Conservation (phyloP, 2,888 invertebrate species). For the Venusia cambrica region DNA sequence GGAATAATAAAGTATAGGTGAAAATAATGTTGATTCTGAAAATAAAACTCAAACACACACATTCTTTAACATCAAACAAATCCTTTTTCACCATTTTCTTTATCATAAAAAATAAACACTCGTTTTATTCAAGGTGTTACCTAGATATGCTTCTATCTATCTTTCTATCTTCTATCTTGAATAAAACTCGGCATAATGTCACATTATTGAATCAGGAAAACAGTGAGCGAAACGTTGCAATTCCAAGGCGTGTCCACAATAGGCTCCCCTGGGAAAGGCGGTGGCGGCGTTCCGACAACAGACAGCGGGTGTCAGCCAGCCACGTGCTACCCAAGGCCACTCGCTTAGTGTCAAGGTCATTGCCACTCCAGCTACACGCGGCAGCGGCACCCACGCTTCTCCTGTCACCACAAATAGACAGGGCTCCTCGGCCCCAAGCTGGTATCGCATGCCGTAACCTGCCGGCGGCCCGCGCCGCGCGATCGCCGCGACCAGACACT, state of each 20-base stretch:
- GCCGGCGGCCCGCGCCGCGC: conserved; percentile 60
- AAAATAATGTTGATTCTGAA: no score
- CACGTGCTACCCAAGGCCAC: conserved; percentile 81
- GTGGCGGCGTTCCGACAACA: conserved; percentile 80
- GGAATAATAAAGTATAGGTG: no score
- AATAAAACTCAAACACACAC: no score
- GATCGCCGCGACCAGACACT: conserved; percentile 32
- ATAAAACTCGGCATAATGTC: background rate
- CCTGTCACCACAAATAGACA: conserved; percentile 80
- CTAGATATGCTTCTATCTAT: no score
- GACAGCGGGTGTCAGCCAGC: conserved; percentile 79
- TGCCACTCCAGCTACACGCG: conserved; percentile 80
- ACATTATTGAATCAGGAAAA: conserved; percentile 20
- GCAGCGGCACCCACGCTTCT: conserved; percentile 79
- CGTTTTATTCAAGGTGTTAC: no score
- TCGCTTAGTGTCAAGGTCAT: conserved; percentile 81
- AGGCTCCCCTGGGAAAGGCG: conserved; percentile 80
- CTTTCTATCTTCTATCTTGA: no score
- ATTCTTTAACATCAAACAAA: no score
- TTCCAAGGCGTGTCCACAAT: conserved; percentile 67
- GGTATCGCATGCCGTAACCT: no score
- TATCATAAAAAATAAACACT: no score
- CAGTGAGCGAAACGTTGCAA: conserved; percentile 37
- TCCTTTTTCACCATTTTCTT: no score
- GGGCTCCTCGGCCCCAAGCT: conserved; percentile 67